phyloP scores from a whole-genome alignment of 2,888 invertebrate genomes.

The Caradrina clavipalpis region DNA sequence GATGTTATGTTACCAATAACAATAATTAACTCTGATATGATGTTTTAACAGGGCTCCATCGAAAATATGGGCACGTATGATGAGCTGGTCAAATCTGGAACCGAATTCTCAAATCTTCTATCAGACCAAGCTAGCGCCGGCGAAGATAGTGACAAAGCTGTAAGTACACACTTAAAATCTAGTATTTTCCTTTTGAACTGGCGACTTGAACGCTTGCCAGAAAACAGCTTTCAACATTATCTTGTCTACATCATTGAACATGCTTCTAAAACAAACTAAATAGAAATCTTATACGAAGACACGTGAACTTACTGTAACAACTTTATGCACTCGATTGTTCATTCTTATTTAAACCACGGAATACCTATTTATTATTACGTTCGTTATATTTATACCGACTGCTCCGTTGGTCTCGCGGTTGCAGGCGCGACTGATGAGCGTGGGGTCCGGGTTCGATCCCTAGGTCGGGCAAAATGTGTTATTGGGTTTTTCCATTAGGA shows the following conservation, averaged over 20 bases:
- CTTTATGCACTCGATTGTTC: not conserved
- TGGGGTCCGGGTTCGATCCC: too few relatives aligned
- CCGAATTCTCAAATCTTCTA: constrained; percentile 85
- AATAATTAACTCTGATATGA: not conserved
- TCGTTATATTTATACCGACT: too few relatives aligned
- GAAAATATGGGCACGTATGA: constrained; percentile 91
- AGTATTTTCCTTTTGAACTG: constrained; percentile 24
- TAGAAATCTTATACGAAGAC: constrained; percentile 9
- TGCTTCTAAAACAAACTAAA: constrained; percentile 29
- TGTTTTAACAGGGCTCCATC: constrained; percentile 85
- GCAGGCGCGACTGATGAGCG: too few relatives aligned
- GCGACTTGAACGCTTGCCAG: constrained; percentile 44
- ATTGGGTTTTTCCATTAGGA: too few relatives aligned
- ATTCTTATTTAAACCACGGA: not conserved
- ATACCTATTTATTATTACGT: too few relatives aligned
- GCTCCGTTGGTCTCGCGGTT: too few relatives aligned
- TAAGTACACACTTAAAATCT: constrained; percentile 46
- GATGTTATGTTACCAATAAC: too few relatives aligned
- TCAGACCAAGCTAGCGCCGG: constrained; percentile 72
- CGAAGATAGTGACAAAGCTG: constrained; percentile 64
- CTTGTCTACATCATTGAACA: constrained; percentile 40
- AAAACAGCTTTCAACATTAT: constrained; percentile 38
- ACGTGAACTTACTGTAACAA: not conserved
- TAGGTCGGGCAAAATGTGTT: too few relatives aligned
- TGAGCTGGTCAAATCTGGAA: constrained; percentile 89